Evolutionary conservation across 2,113 vertebrate genomes (phyloP), one percentile per base, ranked within the genome.

Genomic region (Aegotheles bennettii): DNA sequence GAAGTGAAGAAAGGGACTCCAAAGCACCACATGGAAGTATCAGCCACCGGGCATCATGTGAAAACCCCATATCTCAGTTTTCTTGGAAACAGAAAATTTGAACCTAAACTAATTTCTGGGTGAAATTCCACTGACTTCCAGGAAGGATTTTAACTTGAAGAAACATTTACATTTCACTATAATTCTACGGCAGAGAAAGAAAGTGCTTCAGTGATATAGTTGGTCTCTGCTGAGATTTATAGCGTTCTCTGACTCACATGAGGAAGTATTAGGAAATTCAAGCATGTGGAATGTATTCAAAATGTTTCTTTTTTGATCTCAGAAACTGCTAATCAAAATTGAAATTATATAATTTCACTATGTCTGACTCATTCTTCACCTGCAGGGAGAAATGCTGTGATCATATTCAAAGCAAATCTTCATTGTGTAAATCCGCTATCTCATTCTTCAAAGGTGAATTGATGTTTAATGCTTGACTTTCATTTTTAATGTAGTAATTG

Each of bases 191-290:
- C 16, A 48, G 48, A 60, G 38, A 50, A 84, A 43, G 59, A 78
- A 93, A 61, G 80, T 67, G 6, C 33, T 74, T 77, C 53, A 63
- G 20, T 75, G 47, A 45, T 77, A 15, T 18, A 20, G 36, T 48
- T 89, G 67, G 21, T 74, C 26, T 94, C 43, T 88, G 47, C 42
- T 88, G 42, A 71, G 69, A 84, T 84, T 73, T 63, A 31, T 51
- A 64, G 64, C 25, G 4, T 93, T 38, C 45, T 83, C 26, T 89
- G 70, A 84, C 59, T 80, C 57, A 47, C 51, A 42, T 45, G 59
- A 92, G 35, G 50, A 94, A 87, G 61, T 40, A 77, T 92, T 86
- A 90, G 83, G 83, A 92, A 94, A 92, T 57, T 90, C 17, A 92
- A 47, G 26, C 35, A 73, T 56, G 40, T 71, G 26, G 20, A 82